Evolutionary conservation across 2,888 invertebrate genomes (phyloP).

Genomic region (Noctua comes): DNA sequence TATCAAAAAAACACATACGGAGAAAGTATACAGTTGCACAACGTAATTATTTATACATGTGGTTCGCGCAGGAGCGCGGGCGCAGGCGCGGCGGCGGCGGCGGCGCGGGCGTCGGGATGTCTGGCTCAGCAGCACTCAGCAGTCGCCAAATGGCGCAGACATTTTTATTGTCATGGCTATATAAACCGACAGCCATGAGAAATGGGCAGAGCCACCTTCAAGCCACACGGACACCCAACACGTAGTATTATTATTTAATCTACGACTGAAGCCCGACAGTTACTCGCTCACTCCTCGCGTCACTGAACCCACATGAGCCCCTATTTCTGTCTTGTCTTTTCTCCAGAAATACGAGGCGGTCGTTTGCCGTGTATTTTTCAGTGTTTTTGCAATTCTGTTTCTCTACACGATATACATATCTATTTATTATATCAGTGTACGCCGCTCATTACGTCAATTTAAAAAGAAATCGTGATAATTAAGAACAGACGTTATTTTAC

Average conservation of each 20-base stretch:
- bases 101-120: constrained; percentile 78
- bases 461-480: constrained; percentile 43
- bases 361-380: constrained; percentile 65
- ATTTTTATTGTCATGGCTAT: constrained; percentile 64
- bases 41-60: constrained; percentile 49
- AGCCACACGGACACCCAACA: constrained; percentile 51
- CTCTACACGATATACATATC: constrained; percentile 41
- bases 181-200: constrained; percentile 57
- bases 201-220: constrained; percentile 54
- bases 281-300: constrained; percentile 71
- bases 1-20: constrained; percentile 38
- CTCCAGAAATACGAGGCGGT: constrained; percentile 79
- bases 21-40: constrained; percentile 40
- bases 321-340: constrained; percentile 86
- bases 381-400: constrained; percentile 62
- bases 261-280: constrained; percentile 62
- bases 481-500: constrained; percentile 19
- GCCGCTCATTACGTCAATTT: constrained; percentile 33
- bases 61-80: constrained; percentile 35
- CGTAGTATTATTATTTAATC: constrained; percentile 63
- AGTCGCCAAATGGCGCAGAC: constrained; percentile 66
- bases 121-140: constrained; percentile 71
- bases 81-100: constrained; percentile 57
- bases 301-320: constrained; percentile 78
- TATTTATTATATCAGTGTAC: constrained; percentile 45